Base-by-base conservation (phyloP, 2,797 vertebrate genomes). In the Loriculus beryllinus region DNA sequence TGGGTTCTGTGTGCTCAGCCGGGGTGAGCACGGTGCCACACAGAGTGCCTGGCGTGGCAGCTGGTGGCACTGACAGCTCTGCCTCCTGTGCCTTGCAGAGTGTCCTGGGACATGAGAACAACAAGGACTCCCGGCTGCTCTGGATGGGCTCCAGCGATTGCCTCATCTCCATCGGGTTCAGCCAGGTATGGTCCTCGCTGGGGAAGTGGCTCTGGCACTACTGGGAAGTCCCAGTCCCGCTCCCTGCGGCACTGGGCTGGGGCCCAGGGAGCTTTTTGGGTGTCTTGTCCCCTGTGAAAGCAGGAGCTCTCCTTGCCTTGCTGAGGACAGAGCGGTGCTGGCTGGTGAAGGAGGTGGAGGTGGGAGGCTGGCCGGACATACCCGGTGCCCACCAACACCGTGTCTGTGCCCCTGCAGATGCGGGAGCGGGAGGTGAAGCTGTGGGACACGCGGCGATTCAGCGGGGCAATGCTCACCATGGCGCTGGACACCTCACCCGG, bases 101-200 rank as follows among this genome's bases (percentile, higher is more conserved):
- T 57, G 96, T 98, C 74, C 97, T 43, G 26, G 97, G 98, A 65
- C 98, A 99, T 0, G 98, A 98, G 94, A 99, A 96, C 95, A 98
- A 98, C 98, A 99, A 98, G 97, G 99, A 99, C 88, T 98, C 98
- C 10, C 98, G 98, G 47, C 96, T 99, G 95, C 97, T 98, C 33
- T 99, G 99, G 99, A 97, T 98, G 57, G 98, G 97, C 80, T 97
- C 98, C 33, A 97, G 88, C 4, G 98, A 99, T 88, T 81, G 96
- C 93, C 97, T 99, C 31, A 94, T 99, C 91, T 99, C 99, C 8
- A 97, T 99, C 0, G 98, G 99, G 79, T 99, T 99, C 96, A 99
- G 98, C 96, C 98, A 98, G 99, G 99, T 99, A 97, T 60, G 67
- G 40, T n/a, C 31, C 63, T 47, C 2, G 0, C 47, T 3, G 3